Base-by-base conservation (phyloP, 2,797 vertebrate genomes). In the Diplodus puntazzo region DNA sequence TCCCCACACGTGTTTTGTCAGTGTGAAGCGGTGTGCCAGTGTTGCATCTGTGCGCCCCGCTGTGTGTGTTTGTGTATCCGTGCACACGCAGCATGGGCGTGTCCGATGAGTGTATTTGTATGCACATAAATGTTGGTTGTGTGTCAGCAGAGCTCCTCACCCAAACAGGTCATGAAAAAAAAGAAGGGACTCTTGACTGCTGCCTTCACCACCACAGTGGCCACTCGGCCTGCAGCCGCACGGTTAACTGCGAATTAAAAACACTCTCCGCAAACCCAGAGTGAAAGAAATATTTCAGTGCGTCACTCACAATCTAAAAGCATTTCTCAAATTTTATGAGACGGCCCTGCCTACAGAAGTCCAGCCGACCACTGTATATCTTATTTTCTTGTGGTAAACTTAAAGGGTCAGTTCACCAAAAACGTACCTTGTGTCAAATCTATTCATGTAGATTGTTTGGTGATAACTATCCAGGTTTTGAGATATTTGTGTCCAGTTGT, bases 81-180 rank as follows among this genome's bases (percentile, higher is more conserved):
- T 69, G 75, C 53, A 60, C 9, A 11, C 63, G 68, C 61, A 50
- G 52, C 46, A 87, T 83, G 85, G 88, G 90, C 67, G 90, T 87
- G 82, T 82, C 64, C 3, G 61, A 49, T 20, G 42, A 87, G 76
- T 84, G 90, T 88, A 72, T 90, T 88, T 79, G 75, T 79, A 68
- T 45, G 48, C n/a, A 49, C 80, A 81, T 79, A 75, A 81, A 77
- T 65, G 78, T 84, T 20, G 85, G 84, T 89, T 83, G 85, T 88
- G 89, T 90, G 89, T 92, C 87, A 85, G 82, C 83, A 81, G 87
- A 87, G 89, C 72, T 90, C 82, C 84, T 92, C 91, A 90, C 89
- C 87, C 88, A 90, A 90, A 90, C 87, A 90, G 88, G 85, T 92
- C 88, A 86, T 92, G 92, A 90, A 90, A 91, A 90, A 91, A 34